A percentile compares a stretch with the other conserved stretches of the same genome.
phyloP scores from a whole-genome alignment of 2,888 invertebrate genomes.

The Brenthis hecate region DNA sequence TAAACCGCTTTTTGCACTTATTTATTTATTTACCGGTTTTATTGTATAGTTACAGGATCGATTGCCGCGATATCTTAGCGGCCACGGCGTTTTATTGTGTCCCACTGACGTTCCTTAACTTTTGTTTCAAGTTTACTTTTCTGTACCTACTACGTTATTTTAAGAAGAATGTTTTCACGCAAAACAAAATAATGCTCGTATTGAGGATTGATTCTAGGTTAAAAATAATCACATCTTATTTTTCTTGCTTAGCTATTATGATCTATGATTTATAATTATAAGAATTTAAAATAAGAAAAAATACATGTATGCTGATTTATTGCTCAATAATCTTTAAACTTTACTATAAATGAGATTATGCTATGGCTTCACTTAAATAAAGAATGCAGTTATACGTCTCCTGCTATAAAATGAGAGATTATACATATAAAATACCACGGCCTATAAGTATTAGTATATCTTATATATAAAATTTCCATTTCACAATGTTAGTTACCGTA shows the following conservation, averaged over 20 bases:
- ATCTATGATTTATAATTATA: neutral
- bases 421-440: neutral
- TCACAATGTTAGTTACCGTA: too few species aligned
- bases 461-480: too few species aligned
- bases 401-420: neutral
- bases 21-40: conserved; percentile 68
- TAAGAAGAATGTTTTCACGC: neutral
- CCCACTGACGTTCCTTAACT: conserved; percentile 16
- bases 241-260: too few species aligned
- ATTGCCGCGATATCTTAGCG: conserved; percentile 40
- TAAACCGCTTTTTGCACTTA: conserved; percentile 65
- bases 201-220: neutral
- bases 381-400: neutral
- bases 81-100: conserved; percentile 30
- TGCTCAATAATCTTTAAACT: conserved; percentile 10
- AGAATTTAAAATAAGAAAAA: conserved; percentile 3
- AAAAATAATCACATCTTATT: too few species aligned
- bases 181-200: neutral
- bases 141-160: conserved; percentile 16
- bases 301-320: neutral
- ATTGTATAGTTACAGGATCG: conserved; percentile 57
- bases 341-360: conserved; percentile 16
- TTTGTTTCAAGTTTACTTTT: conserved; percentile 9
- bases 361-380: conserved; percentile 16
- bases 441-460: too few species aligned